phyloP scores from a whole-genome alignment of 1,140 invertebrate genomes.

The Drosophila arawakana region DNA sequence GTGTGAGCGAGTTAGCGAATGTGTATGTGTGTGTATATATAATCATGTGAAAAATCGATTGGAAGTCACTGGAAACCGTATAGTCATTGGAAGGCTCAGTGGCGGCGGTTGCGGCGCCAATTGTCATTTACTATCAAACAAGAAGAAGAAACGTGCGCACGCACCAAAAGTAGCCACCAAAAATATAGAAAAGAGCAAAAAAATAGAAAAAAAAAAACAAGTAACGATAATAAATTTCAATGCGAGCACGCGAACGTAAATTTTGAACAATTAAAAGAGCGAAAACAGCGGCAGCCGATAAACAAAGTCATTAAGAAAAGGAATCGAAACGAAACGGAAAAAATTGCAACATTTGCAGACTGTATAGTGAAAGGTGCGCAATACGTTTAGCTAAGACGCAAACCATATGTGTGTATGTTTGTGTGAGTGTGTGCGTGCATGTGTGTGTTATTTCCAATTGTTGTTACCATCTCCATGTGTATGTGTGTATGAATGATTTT shows the following conservation, averaged over 20 bases:
- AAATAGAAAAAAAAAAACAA: slow-evolving; percentile 34
- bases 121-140: slow-evolving; percentile 75
- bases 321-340: slow-evolving; percentile 16
- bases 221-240: slow-evolving; percentile 27
- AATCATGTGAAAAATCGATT: slow-evolving; percentile 84
- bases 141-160: slow-evolving; percentile 68
- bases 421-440: not conserved
- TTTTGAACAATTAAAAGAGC: slow-evolving; percentile 24
- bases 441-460: slow-evolving; percentile 41
- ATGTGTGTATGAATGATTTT: slow-evolving; percentile 35
- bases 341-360: slow-evolving; percentile 31
- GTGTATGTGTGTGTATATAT: slow-evolving; percentile 59
- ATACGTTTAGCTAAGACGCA: slow-evolving; percentile 44
- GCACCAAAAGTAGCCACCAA: slow-evolving; percentile 39
- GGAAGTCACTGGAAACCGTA: slow-evolving; percentile 71
- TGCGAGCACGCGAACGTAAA: slow-evolving; percentile 21
- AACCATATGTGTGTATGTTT: slow-evolving; percentile 18
- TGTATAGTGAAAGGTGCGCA: slow-evolving; percentile 50
- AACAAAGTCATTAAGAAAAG: slow-evolving; percentile 7
- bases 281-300: slow-evolving; percentile 4
- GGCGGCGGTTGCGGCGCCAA: slow-evolving; percentile 66
- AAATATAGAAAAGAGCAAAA: slow-evolving; percentile 19
- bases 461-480: slow-evolving; percentile 39
- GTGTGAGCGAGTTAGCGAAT: not conserved
- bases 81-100: slow-evolving; percentile 52